Base-by-base conservation (phyloP, 2,113 vertebrate species). In the Fregata magnificens region DNA sequence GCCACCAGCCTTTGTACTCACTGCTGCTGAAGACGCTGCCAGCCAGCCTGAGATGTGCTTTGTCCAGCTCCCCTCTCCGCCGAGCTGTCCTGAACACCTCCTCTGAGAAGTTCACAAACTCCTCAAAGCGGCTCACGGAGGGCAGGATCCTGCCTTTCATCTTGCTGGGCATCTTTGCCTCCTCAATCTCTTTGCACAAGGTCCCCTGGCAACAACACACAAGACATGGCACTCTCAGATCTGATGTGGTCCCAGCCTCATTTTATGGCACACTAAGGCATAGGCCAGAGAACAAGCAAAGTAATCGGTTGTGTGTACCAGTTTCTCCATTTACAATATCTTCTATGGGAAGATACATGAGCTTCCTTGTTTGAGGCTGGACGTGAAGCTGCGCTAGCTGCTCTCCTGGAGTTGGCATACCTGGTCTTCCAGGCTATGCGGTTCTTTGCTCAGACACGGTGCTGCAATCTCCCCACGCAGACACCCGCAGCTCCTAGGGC, bases 141-240 rank as follows among this genome's bases (percentile, higher is more conserved):
- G 97, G 95, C 90, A 98, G 95, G 76, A 97, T 81, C 42, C 95
- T 83, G 0, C 85, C 89, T 44, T 71, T 95, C 49, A 21, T 34
- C 95, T 82, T 96, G 88, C 95, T 94, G 67, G 92, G 80, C 15
- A 82, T 7, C 90, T 95, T 96, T 7, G 49, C 49, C 55, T 96
- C 96, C 74, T 98, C 93, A 0, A 93, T 52, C 61, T 98, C 96
- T 65, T 74, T 93, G 93, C 95, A 96, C 90, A 97, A 72, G 49
- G 52, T 73, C 9, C 58, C 91, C 97, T 97, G 93, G n/a, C 22
- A 89, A 72, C 1, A 56, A 69, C 32, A 90, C 49, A 58, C 4
- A 44, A n/a, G 34, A 63, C 3, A 7, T 0, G 3, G 18, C 25
- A 2, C 38, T 14, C 22, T 82, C 32, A n/a, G 45, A 24, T 5